phyloP scores from a whole-genome alignment of 1,140 invertebrate genomes.

The Grapholita molesta region DNA sequence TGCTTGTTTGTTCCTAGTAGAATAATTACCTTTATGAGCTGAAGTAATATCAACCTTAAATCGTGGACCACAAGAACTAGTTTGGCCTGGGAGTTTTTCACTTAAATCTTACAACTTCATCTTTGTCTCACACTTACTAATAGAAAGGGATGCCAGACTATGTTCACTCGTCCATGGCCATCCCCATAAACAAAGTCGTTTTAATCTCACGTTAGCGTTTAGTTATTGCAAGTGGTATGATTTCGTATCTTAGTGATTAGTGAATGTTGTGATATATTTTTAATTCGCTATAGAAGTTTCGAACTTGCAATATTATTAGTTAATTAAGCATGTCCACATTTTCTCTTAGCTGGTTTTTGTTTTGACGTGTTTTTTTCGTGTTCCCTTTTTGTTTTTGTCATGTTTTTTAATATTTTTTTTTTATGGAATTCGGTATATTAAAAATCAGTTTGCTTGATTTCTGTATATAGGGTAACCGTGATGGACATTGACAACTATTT shows the following conservation, averaged over 20 bases:
- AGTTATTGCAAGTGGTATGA: constrained; percentile 20
- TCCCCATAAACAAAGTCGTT: not conserved
- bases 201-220: constrained; percentile 13
- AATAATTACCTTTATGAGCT: not conserved
- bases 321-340: not conserved
- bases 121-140: no score
- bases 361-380: constrained; percentile 5
- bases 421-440: not conserved
- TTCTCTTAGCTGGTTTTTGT: not conserved
- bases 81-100: no score
- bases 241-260: constrained; percentile 27
- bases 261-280: constrained; percentile 33
- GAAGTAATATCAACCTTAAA: not conserved
- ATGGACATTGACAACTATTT: not conserved
- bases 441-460: not conserved
- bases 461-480: not conserved
- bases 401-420: not conserved
- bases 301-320: constrained; percentile 22
- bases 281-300: constrained; percentile 23
- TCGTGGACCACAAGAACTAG: not conserved
- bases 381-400: not conserved
- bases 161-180: not conserved
- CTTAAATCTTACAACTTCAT: no score
- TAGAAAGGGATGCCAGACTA: no score
- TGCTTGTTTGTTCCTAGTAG: constrained; percentile 1